Evolutionary conservation across 2,797 vertebrate genomes (phyloP), one percentile per base, ranked within the genome.

Genomic region (Heteromormyrus szaboi): DNA sequence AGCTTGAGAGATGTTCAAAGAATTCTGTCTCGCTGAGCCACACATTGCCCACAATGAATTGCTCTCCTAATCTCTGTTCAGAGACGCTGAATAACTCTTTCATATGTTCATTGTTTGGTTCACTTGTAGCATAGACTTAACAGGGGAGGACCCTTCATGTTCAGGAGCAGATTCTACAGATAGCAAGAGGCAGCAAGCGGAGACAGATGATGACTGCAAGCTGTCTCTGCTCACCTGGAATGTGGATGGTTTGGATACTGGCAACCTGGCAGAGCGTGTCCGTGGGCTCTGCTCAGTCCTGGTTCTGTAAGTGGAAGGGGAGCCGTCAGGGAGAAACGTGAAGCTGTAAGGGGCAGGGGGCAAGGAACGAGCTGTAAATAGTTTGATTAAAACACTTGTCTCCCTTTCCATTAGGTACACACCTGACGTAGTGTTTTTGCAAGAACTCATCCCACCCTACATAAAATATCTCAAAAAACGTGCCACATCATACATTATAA

Each of bases 211-310:
- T 2, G 95, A 95, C 8, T 90, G 94, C 56, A 95, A 93, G 62
- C 95, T 99, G 89, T 97, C 97, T 0, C 88, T 99, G 87, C 94
- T 99, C 89, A 96, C 97, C 76, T 99, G 99, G 99, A 99, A 99
- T 7, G 94, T 99, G 56, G 98, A 98, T 84, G 99, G 98, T 37
- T 94, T 99, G 85, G 97, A 99, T 90, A 88, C 91, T 2, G 94
- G 94, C 90, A 97, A 95, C 91, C 90, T 98, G 8, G 91, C 46
- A 6, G 98, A 99, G 89, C 96, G 99, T 1, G 97, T 97, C 86
- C 95, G 93, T 91, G 97, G 96, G 87, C 91, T 99, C 85, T 99
- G 97, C 90, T 97, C 97, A 29, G 97, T 96, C 92, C 90, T 99
- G 88, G 90, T 93, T 7, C 83, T 98, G 99, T 99, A 95, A 97